These are phyloP conservation scores for Sinonovacula constricta DNA, from an alignment of 1,140 invertebrate species.

Conservation along the genomic window DNA sequence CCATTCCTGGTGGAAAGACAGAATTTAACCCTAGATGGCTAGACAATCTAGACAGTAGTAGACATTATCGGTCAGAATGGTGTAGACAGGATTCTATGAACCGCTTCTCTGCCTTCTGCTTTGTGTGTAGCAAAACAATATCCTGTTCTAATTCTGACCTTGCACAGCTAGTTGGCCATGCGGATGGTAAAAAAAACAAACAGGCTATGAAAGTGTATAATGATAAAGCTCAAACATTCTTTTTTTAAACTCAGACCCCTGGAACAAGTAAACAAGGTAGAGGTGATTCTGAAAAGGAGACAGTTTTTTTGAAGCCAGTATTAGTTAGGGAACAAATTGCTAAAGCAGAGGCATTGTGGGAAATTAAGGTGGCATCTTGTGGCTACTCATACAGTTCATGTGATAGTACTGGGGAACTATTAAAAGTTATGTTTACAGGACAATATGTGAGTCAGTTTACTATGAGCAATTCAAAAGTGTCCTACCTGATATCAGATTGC, in stretches of 20 bases:
- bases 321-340: slow-evolving; percentile 2
- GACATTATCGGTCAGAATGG: not conserved
- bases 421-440: slow-evolving; percentile 44
- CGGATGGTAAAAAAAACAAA: not conserved
- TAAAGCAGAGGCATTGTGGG: slow-evolving; percentile 26
- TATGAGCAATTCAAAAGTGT: slow-evolving; percentile 49
- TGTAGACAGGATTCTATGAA: not conserved
- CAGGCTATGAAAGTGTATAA: not conserved
- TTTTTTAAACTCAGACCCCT: not conserved
- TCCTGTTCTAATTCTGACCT: not conserved
- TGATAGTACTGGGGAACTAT: slow-evolving; percentile 20
- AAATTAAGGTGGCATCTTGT: slow-evolving; percentile 1
- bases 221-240: not conserved
- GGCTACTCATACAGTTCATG: slow-evolving; percentile 18
- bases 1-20: not conserved
- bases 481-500: slow-evolving; percentile 54
- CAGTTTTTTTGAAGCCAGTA: not conserved
- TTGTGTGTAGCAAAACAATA: not conserved
- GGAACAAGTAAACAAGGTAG: slow-evolving; percentile 14
- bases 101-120: not conserved
- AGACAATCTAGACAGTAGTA: not conserved
- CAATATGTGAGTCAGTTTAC: slow-evolving; percentile 28
- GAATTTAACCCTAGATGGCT: not conserved
- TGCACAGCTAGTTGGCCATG: not conserved
- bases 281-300: not conserved